Evolutionary conservation across 53 echinoderm and acorn worm genomes (phyloP), one percentile per base, ranked within the genome.

Genomic region (Temnopleurus reevesii): DNA sequence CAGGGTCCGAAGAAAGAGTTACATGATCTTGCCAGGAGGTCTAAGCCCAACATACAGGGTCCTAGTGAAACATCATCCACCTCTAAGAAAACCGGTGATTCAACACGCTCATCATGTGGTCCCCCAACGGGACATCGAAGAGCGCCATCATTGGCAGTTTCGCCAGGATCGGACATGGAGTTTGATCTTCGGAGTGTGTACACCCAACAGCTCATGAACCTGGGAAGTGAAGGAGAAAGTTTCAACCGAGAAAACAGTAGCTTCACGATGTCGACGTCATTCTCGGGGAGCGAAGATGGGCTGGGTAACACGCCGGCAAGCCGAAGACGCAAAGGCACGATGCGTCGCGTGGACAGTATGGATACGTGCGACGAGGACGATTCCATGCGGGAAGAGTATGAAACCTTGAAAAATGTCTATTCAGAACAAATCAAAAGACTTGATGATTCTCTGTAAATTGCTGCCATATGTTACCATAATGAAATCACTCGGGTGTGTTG

Each of bases 181-280:
- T 18, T 49, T 17, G 88, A 87, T 28, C 71, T 87, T 0, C 88
- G 71, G 47, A 87, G 65, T 5, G 88, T 87, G 21, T 87, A 87
- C 88, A 87, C 88, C 9, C 65, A 87, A n/a, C 88, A 87, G 53
- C 88, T 87, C 31, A 45, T 64, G 88, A 49, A 46, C 17, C 88
- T 87, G 18, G 71, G 88, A n/a, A 87, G 88, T 24, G 88, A 87
- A 19, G 88, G 88, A 7, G 88, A 87, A 38, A 87, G 88, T 35
- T 66, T 87, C 66, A 65, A 65, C 17, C 88, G 88, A 4, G 88
- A 87, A 36, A 87, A 87, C 88, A 87, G 88, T 65, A 87, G 88
- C 53, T 87, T 87, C 46, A 87, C 88, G 4, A 65, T 87, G 66
- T 87, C 88, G 33, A 87, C 88, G 27, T 87, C 88, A 3, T 87